A percentile compares a stretch with the other conserved stretches of the same genome.
Conservation (phyloP, 2,797 vertebrate genomes). For the Nannoperca obscura region DNA sequence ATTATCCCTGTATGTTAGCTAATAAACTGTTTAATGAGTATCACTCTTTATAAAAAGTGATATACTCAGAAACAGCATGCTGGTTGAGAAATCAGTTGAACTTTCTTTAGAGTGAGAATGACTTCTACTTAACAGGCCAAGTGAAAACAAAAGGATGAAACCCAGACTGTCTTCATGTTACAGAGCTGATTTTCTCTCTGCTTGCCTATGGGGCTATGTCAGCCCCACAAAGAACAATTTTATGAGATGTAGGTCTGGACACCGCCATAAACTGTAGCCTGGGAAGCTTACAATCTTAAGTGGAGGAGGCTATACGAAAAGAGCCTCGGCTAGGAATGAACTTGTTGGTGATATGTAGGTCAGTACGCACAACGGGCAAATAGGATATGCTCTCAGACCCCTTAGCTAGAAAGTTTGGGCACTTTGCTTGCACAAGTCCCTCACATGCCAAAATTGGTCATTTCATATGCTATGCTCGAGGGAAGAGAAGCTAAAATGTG, state of each 20-base stretch:
- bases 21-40: slow-evolving; percentile 22
- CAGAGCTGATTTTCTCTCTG: slow-evolving; percentile 22
- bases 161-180: slow-evolving; percentile 17
- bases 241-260: slow-evolving; percentile 50
- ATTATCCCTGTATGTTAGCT: slow-evolving; percentile 14
- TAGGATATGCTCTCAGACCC: slow-evolving; percentile 13
- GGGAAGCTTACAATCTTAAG: slow-evolving; percentile 34
- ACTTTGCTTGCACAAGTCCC: slow-evolving; percentile 18
- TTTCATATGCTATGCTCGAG: slow-evolving; percentile 20
- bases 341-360: slow-evolving; percentile 60
- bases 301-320: slow-evolving; percentile 12
- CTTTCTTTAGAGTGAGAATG: slow-evolving; percentile 14
- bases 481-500: slow-evolving; percentile 16
- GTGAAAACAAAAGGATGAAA: slow-evolving; percentile 50
- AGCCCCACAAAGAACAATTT: slow-evolving; percentile 41
- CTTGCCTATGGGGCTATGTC: slow-evolving; percentile 40
- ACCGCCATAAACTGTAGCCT: slow-evolving; percentile 15
- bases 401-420: slow-evolving; percentile 28
- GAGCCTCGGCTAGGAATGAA: slow-evolving; percentile 14
- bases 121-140: slow-evolving; percentile 37
- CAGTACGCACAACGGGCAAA: slow-evolving; percentile 53
- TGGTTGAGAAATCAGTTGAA: slow-evolving; percentile 23
- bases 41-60: slow-evolving; percentile 10
- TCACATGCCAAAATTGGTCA: slow-evolving; percentile 27
- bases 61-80: slow-evolving; percentile 3